phyloP scores from a whole-genome alignment of 2,888 invertebrate genomes.

The Druceiella hillmani region DNA sequence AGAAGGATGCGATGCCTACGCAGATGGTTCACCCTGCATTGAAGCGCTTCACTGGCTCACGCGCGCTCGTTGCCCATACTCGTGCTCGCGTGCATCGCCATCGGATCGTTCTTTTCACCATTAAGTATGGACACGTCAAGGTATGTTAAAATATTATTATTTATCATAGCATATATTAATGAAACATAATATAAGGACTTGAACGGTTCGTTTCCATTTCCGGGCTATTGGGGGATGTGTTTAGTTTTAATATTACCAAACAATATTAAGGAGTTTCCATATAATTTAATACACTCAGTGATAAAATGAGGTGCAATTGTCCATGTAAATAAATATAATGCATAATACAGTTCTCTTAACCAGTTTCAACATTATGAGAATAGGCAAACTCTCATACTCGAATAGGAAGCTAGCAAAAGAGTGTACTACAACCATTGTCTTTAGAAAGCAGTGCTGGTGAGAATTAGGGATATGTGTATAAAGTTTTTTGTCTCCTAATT shows the following conservation, averaged over 20 bases:
- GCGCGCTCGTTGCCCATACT: constrained; percentile 81
- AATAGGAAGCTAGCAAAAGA: too few relatives aligned
- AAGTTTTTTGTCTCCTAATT: too few relatives aligned
- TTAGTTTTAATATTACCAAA: too few relatives aligned
- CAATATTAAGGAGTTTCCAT: not conserved
- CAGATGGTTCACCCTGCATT: constrained; percentile 85
- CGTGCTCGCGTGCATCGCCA: constrained; percentile 79
- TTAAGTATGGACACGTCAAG: constrained; percentile 91
- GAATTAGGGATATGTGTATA: too few relatives aligned
- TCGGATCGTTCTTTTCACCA: constrained; percentile 87
- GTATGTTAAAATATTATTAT: too few relatives aligned
- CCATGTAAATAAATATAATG: constrained; percentile 12
- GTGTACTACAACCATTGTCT: too few relatives aligned
- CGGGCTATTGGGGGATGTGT: too few relatives aligned
- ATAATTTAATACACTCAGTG: not conserved
- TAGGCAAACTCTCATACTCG: too few relatives aligned
- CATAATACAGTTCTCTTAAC: too few relatives aligned
- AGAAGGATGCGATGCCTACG: constrained; percentile 86
- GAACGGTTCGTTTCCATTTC: too few relatives aligned
- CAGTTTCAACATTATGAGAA: too few relatives aligned
- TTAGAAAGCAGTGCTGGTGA: too few relatives aligned
- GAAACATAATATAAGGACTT: not conserved
- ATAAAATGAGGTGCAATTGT: constrained; percentile 2
- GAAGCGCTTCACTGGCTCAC: constrained; percentile 90
- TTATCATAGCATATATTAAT: not conserved